phyloP scores from a whole-genome alignment of 2,113 vertebrate genomes.

The Xiphorhynchus elegans region DNA sequence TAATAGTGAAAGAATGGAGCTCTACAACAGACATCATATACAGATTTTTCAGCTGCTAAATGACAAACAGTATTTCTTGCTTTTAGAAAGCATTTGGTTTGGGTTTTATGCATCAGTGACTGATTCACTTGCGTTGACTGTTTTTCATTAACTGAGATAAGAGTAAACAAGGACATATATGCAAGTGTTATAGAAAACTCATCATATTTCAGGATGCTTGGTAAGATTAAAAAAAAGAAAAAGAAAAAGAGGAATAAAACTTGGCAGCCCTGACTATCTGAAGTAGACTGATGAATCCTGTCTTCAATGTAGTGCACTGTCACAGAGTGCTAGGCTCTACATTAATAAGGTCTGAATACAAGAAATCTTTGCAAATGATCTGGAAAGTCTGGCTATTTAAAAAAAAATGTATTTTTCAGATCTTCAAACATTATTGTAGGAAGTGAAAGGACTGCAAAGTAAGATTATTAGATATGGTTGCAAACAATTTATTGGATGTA shows the following conservation, averaged over 20 bases:
- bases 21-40: neutral
- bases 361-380: neutral
- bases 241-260: neutral
- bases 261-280: neutral
- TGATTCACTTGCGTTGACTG: neutral
- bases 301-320: neutral
- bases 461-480: neutral
- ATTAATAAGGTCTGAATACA: neutral
- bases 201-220: neutral
- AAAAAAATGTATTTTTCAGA: neutral
- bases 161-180: neutral
- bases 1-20: neutral
- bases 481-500: neutral
- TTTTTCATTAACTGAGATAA: slow-evolving; percentile 5
- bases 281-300: neutral
- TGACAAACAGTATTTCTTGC: neutral
- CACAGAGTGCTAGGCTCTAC: neutral
- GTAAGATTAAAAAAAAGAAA: neutral
- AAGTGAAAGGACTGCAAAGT: neutral
- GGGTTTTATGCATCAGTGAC: neutral
- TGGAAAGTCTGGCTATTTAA: neutral
- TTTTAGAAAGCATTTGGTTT: neutral
- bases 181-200: neutral
- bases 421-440: neutral
- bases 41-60: slow-evolving; percentile 8